Evolutionary conservation across 2,888 invertebrate species (phyloP).

Genomic region (Arrhopalites spinosus): DNA sequence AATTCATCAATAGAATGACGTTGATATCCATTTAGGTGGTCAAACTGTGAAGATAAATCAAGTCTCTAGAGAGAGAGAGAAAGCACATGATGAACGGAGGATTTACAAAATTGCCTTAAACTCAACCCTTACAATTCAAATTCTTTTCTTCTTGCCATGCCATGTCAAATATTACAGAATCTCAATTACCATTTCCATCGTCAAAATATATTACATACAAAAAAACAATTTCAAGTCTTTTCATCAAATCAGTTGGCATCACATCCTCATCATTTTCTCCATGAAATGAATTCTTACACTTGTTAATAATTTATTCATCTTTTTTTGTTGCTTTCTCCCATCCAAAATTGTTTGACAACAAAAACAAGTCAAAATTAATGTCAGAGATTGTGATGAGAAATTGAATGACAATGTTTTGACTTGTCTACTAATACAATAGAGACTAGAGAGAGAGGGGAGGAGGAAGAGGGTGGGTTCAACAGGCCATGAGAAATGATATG

Average conservation of each 20-base stretch:
- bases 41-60: constrained; percentile 16
- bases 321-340: too few species aligned
- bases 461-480: too few species aligned
- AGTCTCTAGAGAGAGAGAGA: constrained; percentile 13
- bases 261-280: neutral
- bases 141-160: neutral
- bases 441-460: too few species aligned
- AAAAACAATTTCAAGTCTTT: neutral
- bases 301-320: too few species aligned
- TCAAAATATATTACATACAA: too few species aligned
- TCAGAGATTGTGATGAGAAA: too few species aligned
- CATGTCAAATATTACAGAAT: neutral
- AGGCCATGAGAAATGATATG: too few species aligned
- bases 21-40: constrained; percentile 14
- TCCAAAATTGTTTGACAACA: too few species aligned
- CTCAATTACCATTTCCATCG: too few species aligned
- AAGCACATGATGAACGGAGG: neutral
- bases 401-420: too few species aligned
- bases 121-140: neutral
- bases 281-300: neutral
- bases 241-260: neutral
- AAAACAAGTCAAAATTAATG: too few species aligned
- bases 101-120: neutral
- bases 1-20: constrained; percentile 17
- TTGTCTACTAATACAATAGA: too few species aligned